Conservation (phyloP, 2,113 vertebrate species). For the Centropus unirufus region DNA sequence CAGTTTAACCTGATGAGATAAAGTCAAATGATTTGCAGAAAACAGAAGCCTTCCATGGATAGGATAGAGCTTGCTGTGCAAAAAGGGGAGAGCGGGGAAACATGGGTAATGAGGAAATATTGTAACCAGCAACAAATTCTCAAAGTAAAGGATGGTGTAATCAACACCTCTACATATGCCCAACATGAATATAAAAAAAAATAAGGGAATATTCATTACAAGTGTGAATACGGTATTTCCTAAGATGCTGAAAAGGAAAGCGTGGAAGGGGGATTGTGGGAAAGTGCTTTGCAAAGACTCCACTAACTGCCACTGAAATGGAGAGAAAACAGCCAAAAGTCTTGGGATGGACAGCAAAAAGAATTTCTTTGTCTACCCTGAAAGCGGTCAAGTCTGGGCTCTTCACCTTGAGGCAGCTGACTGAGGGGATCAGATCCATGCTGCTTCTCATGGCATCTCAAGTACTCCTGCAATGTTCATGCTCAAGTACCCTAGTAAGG, state of each 20-base stretch:
- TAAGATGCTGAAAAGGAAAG: not conserved
- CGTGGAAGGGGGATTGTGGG: not conserved
- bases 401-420: not conserved
- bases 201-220: not conserved
- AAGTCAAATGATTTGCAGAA: not conserved
- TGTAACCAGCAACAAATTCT: not conserved
- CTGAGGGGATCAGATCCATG: not conserved
- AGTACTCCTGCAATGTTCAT: not conserved
- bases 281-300: not conserved
- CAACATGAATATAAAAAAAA: not conserved
- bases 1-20: not conserved
- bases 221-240: not conserved
- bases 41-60: not conserved
- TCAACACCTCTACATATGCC: not conserved
- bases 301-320: not conserved
- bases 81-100: not conserved
- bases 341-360: not conserved
- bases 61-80: not conserved
- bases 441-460: rapidly evolving
- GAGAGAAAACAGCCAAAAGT: not conserved
- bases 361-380: not conserved
- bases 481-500: not conserved
- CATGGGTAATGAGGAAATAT: not conserved
- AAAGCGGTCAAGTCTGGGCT: not conserved
- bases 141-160: not conserved